Evolutionary conservation across 2,888 invertebrate species (phyloP).

Genomic region (Ophion slaviceki): DNA sequence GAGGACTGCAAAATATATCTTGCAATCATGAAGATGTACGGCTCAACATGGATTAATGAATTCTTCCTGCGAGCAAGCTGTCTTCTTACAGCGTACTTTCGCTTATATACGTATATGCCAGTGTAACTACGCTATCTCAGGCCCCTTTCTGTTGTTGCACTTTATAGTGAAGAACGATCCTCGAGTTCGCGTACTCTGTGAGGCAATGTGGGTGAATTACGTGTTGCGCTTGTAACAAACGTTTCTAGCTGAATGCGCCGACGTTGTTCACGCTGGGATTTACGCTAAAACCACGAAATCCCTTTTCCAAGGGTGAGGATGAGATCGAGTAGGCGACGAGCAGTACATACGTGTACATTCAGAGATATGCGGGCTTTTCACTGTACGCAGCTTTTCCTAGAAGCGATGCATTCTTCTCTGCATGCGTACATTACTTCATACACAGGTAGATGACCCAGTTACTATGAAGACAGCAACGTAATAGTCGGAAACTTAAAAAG

Average conservation of each 20-base stretch:
- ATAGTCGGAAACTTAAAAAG: too few species aligned
- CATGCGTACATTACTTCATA: too few species aligned
- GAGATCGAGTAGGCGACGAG: conserved; percentile 59
- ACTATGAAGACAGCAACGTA: too few species aligned
- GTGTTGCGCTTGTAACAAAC: conserved; percentile 76
- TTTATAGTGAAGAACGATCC: conserved; percentile 15
- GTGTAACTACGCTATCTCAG: conserved; percentile 14
- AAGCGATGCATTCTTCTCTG: too few species aligned
- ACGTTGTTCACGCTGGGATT: conserved; percentile 77
- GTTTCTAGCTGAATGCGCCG: conserved; percentile 61
- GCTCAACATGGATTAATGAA: conserved; percentile 42
- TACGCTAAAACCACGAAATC: conserved; percentile 76
- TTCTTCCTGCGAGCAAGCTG: conserved; percentile 25
- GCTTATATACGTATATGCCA: not conserved
- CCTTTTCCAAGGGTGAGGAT: conserved; percentile 68
- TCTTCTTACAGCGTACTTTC: conserved; percentile 43
- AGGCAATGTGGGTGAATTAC: conserved; percentile 71
- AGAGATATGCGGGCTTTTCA: too few species aligned
- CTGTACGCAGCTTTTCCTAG: too few species aligned
- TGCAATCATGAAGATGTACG: conserved; percentile 9
- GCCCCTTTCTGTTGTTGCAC: conserved; percentile 17
- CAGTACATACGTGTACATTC: not conserved
- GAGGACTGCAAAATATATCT: not conserved
- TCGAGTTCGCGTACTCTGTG: conserved; percentile 40
- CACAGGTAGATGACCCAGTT: too few species aligned